A percentile compares a stretch with the other conserved stretches of the same genome.
phyloP scores from a whole-genome alignment of 2,888 invertebrate species.

The Drosophila colorata region DNA sequence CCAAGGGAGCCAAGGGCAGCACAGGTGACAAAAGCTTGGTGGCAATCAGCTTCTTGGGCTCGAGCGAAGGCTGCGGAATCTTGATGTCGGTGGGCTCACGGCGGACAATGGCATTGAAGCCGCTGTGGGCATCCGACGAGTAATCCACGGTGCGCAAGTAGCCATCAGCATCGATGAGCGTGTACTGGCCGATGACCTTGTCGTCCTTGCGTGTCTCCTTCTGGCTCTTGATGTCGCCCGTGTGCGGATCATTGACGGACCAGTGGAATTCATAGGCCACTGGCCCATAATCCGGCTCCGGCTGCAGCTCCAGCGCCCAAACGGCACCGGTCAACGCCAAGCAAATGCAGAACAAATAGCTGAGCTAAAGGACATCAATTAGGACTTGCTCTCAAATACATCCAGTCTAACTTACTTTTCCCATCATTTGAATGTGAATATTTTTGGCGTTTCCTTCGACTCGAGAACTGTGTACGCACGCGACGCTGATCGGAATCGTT shows the following conservation, averaged over 20 bases:
- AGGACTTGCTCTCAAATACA: not conserved
- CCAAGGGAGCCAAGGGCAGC: constrained; percentile 59
- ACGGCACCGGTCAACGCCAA: constrained; percentile 49
- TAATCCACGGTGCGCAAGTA: constrained; percentile 86
- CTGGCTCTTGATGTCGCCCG: constrained; percentile 86
- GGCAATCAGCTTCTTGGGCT: constrained; percentile 70
- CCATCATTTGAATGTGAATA: constrained; percentile 42
- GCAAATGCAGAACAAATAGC: constrained; percentile 58
- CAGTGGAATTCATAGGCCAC: constrained; percentile 86
- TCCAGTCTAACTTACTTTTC: constrained; percentile 56
- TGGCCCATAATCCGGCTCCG: constrained; percentile 83
- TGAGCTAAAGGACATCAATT: constrained; percentile 38
- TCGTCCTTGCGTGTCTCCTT: constrained; percentile 86
- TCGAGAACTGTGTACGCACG: constrained; percentile 63
- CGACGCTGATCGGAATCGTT: constrained; percentile 62
- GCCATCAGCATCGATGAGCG: constrained; percentile 86
- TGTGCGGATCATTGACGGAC: constrained; percentile 86
- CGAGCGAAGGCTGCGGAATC: constrained; percentile 74
- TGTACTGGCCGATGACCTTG: constrained; percentile 86
- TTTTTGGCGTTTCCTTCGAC: not conserved
- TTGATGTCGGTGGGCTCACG: constrained; percentile 85
- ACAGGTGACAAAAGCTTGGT: constrained; percentile 66
- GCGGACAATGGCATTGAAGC: constrained; percentile 86
- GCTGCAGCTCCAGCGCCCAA: constrained; percentile 70
- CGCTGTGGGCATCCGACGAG: constrained; percentile 86